Evolutionary conservation across 2,797 vertebrate species (phyloP).

Genomic region (Centroberyx gerrardi): DNA sequence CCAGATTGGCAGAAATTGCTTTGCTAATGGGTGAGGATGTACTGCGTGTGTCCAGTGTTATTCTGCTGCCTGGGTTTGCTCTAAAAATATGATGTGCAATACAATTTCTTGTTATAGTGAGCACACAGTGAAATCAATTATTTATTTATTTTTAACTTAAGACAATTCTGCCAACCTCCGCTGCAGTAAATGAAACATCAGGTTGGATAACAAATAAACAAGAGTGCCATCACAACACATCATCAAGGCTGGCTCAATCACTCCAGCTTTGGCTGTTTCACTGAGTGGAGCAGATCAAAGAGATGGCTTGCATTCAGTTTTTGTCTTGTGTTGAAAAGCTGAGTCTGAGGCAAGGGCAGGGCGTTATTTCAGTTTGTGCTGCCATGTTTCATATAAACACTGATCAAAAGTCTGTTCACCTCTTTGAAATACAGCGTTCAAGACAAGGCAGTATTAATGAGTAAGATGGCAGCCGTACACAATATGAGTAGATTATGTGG

Average conservation of each 20-base stretch:
- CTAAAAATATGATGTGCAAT: constrained; percentile 49
- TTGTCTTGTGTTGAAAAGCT: constrained; percentile 26
- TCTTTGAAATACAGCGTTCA: constrained; percentile 8
- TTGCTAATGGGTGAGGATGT: constrained; percentile 38
- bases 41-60: constrained; percentile 22
- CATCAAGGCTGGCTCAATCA: constrained; percentile 26
- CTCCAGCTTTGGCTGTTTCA: constrained; percentile 35
- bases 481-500: background rate
- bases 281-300: constrained; percentile 51
- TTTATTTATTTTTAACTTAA: constrained; percentile 28
- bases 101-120: constrained; percentile 31
- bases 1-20: constrained; percentile 43
- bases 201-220: constrained; percentile 38
- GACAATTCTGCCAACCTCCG: constrained; percentile 32
- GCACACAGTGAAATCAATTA: constrained; percentile 35
- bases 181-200: constrained; percentile 54
- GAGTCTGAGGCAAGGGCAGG: constrained; percentile 18
- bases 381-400: constrained; percentile 30
- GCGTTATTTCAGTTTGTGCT: constrained; percentile 21
- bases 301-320: constrained; percentile 40
- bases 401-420: constrained; percentile 22
- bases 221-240: constrained; percentile 31
- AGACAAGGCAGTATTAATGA: constrained; percentile 6
- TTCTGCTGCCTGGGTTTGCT: constrained; percentile 21
- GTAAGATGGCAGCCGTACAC: background rate